Evolutionary conservation across 2,113 vertebrate genomes (phyloP).

Genomic region (Salvelinus alpinus): DNA sequence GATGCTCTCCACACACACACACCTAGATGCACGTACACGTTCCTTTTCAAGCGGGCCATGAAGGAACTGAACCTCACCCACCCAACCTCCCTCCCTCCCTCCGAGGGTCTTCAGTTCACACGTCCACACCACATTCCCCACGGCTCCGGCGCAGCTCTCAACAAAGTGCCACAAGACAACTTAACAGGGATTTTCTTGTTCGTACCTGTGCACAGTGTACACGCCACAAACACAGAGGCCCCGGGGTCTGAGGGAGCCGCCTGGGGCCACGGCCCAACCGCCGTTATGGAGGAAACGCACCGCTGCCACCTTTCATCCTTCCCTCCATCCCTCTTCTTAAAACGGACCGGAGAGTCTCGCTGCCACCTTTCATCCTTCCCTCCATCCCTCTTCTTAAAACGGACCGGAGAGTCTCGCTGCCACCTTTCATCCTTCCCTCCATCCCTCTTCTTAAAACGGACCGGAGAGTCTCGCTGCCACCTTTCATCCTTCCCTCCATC

Average conservation of each 20-base stretch:
- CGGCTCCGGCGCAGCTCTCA: conserved; percentile 59
- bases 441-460: no score
- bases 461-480: no score
- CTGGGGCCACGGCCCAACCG: conserved; percentile 30
- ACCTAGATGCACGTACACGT: neutral
- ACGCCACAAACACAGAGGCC: conserved; percentile 53
- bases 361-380: neutral
- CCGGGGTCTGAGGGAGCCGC: conserved; percentile 33
- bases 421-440: no score
- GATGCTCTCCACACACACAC: neutral
- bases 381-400: no score
- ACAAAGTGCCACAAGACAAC: conserved; percentile 81
- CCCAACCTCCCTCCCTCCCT: conserved; percentile 8
- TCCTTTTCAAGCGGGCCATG: neutral
- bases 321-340: conserved; percentile 7
- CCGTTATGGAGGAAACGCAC: conserved; percentile 5
- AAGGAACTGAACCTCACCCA: neutral
- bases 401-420: no score
- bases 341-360: neutral
- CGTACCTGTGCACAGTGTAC: conserved; percentile 71
- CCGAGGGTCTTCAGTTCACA: conserved; percentile 53
- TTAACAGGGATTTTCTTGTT: conserved; percentile 87
- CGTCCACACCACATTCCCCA: conserved; percentile 74
- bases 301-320: conserved; percentile 34
- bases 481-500: no score